Evolutionary conservation across 2,888 invertebrate species (phyloP).

Genomic region (Ormyrus thymus): DNA sequence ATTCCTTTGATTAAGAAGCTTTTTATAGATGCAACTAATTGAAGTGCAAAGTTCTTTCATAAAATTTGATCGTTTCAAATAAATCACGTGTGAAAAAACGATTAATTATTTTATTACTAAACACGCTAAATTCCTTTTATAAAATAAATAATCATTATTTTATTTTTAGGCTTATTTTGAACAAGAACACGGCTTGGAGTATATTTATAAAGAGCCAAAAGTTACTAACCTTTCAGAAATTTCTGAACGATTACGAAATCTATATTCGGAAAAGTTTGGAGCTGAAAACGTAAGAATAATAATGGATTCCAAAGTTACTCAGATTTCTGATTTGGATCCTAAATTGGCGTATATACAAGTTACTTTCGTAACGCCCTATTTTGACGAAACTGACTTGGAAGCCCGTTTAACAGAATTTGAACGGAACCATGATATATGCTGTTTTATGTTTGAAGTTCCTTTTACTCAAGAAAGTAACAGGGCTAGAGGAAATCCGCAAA

Average conservation of each 20-base stretch:
- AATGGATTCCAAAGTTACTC: conserved; percentile 93
- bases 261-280: conserved; percentile 92
- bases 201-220: conserved; percentile 97
- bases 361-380: conserved; percentile 94
- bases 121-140: no score
- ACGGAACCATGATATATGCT: conserved; percentile 90
- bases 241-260: conserved; percentile 88
- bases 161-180: conserved; percentile 82
- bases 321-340: conserved; percentile 85
- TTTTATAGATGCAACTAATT: no score
- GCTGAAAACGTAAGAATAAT: conserved; percentile 91
- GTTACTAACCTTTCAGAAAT: conserved; percentile 95
- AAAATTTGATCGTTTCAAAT: no score
- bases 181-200: conserved; percentile 90
- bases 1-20: no score
- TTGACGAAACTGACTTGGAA: conserved; percentile 83
- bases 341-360: conserved; percentile 95
- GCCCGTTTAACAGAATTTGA: conserved; percentile 90
- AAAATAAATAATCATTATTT: not conserved
- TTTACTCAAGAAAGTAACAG: conserved; percentile 89
- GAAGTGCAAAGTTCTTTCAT: no score
- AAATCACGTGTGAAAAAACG: no score
- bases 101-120: no score
- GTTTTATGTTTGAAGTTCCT: conserved; percentile 96
- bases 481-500: conserved; percentile 86